These are phyloP conservation scores for Trachythela sp. DNA, from an alignment of 64 coral and sea anemone species.

Conservation along the genomic window DNA sequence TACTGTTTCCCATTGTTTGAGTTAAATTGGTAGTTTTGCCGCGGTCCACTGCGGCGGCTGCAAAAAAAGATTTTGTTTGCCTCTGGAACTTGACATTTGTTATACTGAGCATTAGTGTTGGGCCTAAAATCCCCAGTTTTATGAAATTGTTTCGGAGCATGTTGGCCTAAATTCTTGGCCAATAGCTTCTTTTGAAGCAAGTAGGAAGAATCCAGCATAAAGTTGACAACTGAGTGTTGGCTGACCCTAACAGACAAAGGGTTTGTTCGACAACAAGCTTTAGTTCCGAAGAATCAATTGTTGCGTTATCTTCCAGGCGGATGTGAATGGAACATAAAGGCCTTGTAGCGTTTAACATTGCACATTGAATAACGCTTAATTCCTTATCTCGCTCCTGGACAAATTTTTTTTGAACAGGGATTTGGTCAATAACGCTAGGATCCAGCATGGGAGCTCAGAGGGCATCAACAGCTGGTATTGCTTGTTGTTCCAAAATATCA, in stretches of 20 bases:
- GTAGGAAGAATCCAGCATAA: background rate
- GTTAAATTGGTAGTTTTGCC: slow-evolving; percentile 7
- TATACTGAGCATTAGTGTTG: background rate
- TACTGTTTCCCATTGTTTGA: too few species aligned
- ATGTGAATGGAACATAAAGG: slow-evolving; percentile 40
- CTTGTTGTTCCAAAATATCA: slow-evolving; percentile 24
- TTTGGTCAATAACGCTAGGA: slow-evolving; percentile 26
- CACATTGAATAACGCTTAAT: slow-evolving; percentile 26
- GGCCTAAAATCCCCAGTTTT: background rate
- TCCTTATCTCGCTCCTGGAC: slow-evolving; percentile 50
- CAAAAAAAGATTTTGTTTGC: slow-evolving; percentile 2
- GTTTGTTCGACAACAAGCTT: background rate
- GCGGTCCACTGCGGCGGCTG: background rate
- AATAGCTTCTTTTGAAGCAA: background rate
- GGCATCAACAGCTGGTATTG: slow-evolving; percentile 9
- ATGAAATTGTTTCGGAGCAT: background rate
- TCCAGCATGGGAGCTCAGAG: slow-evolving; percentile 19
- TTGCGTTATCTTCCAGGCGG: slow-evolving; percentile 17
- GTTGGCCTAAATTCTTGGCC: background rate
- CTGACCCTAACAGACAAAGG: background rate
- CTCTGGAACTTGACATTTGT: background rate
- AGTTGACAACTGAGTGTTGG: background rate
- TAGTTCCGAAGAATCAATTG: background rate
- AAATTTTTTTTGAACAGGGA: slow-evolving; percentile 41
- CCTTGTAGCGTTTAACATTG: slow-evolving; percentile 24